Conservation (phyloP, 2,113 vertebrate genomes). For the Rousettus leschenaultii region DNA sequence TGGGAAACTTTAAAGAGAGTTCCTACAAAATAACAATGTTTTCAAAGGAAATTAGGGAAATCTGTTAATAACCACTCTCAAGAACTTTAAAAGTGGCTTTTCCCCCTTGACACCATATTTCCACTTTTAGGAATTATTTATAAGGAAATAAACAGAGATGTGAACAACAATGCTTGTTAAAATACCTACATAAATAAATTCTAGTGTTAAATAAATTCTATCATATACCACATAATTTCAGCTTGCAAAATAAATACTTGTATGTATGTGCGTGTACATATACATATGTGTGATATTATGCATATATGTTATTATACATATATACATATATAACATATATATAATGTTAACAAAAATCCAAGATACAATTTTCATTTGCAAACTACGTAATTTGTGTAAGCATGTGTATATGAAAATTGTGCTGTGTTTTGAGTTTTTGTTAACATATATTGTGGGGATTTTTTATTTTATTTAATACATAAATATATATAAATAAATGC, state of each 20-base stretch:
- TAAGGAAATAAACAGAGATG: neutral
- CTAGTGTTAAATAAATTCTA: neutral
- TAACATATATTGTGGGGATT: neutral
- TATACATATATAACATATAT: neutral
- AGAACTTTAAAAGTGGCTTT: neutral
- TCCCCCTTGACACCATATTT: neutral
- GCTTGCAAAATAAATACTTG: neutral
- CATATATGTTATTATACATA: neutral
- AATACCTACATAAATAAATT: neutral
- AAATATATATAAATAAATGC: neutral
- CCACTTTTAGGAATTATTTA: slow-evolving; percentile 11
- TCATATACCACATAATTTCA: neutral
- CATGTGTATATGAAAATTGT: neutral
- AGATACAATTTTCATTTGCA: neutral
- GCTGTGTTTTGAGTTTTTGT: neutral
- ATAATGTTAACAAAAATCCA: neutral
- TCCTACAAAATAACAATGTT: neutral
- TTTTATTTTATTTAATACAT: neutral
- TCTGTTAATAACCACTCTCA: neutral
- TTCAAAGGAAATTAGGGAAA: neutral
- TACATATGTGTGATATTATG: neutral
- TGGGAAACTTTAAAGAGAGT: neutral
- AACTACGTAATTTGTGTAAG: neutral
- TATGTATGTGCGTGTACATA: neutral
- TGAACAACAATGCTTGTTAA: neutral